A percentile compares a stretch with the other conserved stretches of the same genome.
phyloP scores from a whole-genome alignment of 2,797 vertebrate species.

The Dicrostonyx torquatus region DNA sequence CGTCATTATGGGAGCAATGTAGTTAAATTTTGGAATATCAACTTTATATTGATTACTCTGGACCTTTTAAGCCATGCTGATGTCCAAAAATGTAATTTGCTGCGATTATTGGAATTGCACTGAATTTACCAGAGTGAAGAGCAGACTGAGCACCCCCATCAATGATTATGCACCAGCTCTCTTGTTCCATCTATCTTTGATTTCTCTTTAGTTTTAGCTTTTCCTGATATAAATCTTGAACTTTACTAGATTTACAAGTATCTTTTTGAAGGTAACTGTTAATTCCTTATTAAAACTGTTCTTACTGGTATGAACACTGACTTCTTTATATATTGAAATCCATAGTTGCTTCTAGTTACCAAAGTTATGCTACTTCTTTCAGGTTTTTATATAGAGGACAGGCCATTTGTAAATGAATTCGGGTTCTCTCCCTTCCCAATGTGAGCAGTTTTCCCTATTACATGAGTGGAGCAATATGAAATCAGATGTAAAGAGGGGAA shows the following conservation, averaged over 20 bases:
- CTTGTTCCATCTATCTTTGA: neutral
- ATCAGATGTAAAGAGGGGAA: neutral
- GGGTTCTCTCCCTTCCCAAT: neutral
- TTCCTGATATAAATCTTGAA: neutral
- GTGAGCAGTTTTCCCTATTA: no score
- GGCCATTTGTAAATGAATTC: neutral
- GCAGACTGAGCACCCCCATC: no score
- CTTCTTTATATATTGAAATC: neutral
- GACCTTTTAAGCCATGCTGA: neutral
- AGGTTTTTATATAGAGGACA: neutral
- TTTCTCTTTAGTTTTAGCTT: neutral
- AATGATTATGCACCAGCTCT: neutral
- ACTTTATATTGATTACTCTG: neutral
- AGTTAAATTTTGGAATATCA: neutral
- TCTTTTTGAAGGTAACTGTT: neutral
- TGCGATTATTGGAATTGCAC: neutral
- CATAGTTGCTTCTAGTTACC: neutral
- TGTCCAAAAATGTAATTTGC: neutral
- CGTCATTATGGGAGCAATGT: neutral
- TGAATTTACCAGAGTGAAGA: neutral
- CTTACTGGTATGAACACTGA: neutral
- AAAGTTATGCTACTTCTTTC: neutral
- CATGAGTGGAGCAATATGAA: neutral
- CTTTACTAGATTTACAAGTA: neutral
- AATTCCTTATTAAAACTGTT: neutral